Base-by-base conservation (phyloP, 2,113 vertebrate genomes). In the Cryptotis parvus region DNA sequence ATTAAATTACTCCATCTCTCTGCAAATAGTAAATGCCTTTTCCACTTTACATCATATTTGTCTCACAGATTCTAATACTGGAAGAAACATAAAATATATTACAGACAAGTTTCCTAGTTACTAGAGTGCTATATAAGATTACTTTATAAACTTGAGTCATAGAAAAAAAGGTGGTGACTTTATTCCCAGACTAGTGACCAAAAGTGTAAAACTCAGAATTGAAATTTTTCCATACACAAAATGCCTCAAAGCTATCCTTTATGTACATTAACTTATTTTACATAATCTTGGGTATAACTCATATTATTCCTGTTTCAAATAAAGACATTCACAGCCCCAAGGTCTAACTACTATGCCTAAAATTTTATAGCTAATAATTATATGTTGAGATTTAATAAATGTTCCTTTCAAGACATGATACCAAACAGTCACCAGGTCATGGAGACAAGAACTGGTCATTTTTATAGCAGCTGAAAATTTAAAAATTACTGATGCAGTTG, bases 301-400 rank as follows among this genome's bases (percentile, higher is more conserved):
- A 73, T 76, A 29, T 76, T 79, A 15, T 63, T 80, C 33, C 74
- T 73, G 2, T 63, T 87, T n/a, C 9, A 35, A 20, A 37, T 79
- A 68, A 79, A 22, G 78, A 68, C 72, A 63, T 16, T 61, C 29
- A 79, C 9, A 12, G 29, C 69, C 52, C 9, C 16, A 78, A 22
- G 73, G 2, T 27, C 9, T 18, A 43, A 35, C 0, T 61, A 2
- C 37, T 9, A 31, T 20, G 76, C 9, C 24, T n/a, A 70, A 58
- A 66, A 75, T 63, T 83, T 39, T 22, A 75, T 10, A 83, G 41
- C 52, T 87, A 86, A 69, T 45, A 68, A 70, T 89, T 69, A 66
- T 9, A 22, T 83, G 80, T 16, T 91, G 43, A 91, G 27, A 80
- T 83, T 73, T 63, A 69, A 83, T 89, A 37, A 77, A 7, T 69